Conservation (phyloP, 2,113 vertebrate genomes). For the Calonectris borealis region DNA sequence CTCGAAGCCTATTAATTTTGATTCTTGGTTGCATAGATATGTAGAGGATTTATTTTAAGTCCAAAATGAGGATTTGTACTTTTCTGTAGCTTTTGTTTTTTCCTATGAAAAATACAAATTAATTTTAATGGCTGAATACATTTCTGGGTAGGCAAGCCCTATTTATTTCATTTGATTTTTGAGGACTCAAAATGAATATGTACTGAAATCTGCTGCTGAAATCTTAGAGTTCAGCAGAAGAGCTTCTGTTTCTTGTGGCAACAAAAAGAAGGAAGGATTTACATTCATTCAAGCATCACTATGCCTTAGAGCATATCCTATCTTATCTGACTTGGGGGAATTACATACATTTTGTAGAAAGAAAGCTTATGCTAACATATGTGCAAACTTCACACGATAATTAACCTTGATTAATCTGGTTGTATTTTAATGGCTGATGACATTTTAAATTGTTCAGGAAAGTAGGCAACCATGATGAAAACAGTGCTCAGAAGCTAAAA, state of each 20-base stretch:
- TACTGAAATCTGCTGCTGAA: background rate
- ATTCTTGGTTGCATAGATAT: background rate
- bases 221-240: background rate
- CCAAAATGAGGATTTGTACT: background rate
- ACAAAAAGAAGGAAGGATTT: background rate
- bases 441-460: background rate
- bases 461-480: background rate
- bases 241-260: background rate
- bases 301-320: background rate
- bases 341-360: background rate
- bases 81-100: background rate
- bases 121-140: background rate
- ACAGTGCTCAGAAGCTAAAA: background rate
- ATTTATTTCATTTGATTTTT: background rate
- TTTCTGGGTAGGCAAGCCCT: background rate
- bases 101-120: background rate
- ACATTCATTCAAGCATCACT: background rate
- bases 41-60: background rate
- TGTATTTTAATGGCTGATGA: background rate
- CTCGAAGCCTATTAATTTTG: background rate
- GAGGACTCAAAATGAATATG: background rate
- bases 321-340: background rate
- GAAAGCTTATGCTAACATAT: background rate
- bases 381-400: background rate
- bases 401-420: background rate